Base-by-base conservation (phyloP, 2,888 invertebrate species). In the Chymomyza caudatula region DNA sequence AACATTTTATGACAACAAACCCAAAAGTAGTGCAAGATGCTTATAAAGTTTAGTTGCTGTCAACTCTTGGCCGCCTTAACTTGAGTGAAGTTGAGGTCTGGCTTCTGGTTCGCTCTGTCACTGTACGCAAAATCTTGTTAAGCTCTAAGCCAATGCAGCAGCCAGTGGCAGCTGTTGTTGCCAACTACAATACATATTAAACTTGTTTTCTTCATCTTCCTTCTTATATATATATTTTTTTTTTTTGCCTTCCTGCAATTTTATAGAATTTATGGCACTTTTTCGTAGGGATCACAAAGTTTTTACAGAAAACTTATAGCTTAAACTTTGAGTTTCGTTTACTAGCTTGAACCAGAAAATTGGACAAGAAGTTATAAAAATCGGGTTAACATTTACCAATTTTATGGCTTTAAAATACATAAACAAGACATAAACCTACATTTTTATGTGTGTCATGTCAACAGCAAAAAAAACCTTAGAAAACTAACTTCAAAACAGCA, bases 241-340 rank as follows among this genome's bases (percentile, higher is more conserved):
- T 55, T 29, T 29, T 51, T 54, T 76, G 63, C 68, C 69, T 62
- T 57, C 52, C 57, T 67, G 79, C 69, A 73, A 85, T 85, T 83
- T 85, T 70, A 79, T 77, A 77, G 80, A 82, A 85, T 85, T 82
- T 82, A 85, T 82, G 80, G 73, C 73, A 71, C 83, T 85, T 72
- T 73, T 75, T 70, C 57, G 76, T 56, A 71, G 78, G 79, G 79
- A 79, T 79, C 79, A 65, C 65, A 83, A 69, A 66, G 68, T 84
- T 75, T 63, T 59, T 54, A 64, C 61, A 62, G 60, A 67, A 29
- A 53, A 64, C 54, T 59, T 59, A 23, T 60, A 43, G 56, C 43
- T 51, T 17, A 53, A 56, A 60, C 49, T 67, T 67, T 37, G 22
- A 37, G 49, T 56, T 37, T 51, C 55, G 70, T 65, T 54, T 57